Percentiles rank a stretch among this genome's conserved stretches.
phyloP scores from a whole-genome alignment of 2,797 vertebrate genomes.

The Anomalospiza imberbis region DNA sequence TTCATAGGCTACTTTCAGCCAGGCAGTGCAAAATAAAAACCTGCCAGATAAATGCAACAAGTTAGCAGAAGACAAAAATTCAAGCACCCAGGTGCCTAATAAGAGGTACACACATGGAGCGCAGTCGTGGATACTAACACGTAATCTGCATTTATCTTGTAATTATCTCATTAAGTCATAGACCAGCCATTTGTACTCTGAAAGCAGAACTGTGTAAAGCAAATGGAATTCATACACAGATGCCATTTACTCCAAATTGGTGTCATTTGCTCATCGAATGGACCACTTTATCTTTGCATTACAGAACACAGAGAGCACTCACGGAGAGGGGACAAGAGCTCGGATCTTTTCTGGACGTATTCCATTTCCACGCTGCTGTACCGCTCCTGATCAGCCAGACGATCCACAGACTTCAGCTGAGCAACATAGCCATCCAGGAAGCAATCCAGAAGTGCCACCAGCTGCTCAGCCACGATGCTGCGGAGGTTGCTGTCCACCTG shows the following conservation, averaged over 20 bases:
- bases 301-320: constrained; percentile 60
- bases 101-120: background rate
- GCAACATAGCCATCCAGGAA: constrained; percentile 86
- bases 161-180: background rate
- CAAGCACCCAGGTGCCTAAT: accelerated
- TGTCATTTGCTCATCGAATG: accelerated
- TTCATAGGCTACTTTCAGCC: background rate
- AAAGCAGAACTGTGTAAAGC: background rate
- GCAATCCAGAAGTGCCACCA: constrained; percentile 87
- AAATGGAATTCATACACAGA: background rate
- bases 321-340: constrained; percentile 86
- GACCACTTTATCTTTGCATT: background rate
- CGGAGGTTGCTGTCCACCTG: constrained; percentile 87
- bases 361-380: constrained; percentile 88
- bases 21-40: background rate
- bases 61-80: background rate
- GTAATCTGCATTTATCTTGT: background rate
- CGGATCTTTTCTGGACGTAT: constrained; percentile 85
- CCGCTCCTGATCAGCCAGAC: constrained; percentile 80
- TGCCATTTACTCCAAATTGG: background rate
- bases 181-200: background rate
- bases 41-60: background rate
- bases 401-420: constrained; percentile 88
- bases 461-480: constrained; percentile 83
- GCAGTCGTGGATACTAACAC: background rate